Conservation (phyloP, 2,797 vertebrate species). For the Phrynocephalus forsythii region DNA sequence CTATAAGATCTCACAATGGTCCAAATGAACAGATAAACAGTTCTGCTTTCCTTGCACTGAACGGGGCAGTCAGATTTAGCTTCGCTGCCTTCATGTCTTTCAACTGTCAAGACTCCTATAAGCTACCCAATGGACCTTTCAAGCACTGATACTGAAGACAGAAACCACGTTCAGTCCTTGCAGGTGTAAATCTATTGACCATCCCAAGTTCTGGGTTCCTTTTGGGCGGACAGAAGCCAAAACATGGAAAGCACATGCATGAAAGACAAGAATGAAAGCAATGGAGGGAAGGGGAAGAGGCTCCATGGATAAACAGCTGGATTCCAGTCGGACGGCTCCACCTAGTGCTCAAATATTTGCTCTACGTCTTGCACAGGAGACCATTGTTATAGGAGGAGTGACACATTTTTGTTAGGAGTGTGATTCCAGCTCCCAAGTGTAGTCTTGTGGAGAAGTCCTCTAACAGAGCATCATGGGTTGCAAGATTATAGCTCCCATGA, state of each 20-base stretch:
- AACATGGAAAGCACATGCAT: not conserved
- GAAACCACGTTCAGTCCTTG: not conserved
- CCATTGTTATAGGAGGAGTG: too few species aligned
- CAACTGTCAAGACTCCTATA: not conserved
- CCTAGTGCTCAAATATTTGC: conserved; percentile 68
- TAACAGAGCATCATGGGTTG: too few species aligned
- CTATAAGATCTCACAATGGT: not conserved
- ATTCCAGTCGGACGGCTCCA: conserved; percentile 67
- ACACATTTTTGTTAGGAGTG: too few species aligned
- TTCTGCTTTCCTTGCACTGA: not conserved
- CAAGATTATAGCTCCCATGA: too few species aligned
- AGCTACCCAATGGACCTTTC: not conserved
- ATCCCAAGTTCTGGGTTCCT: not conserved
- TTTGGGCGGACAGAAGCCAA: conserved; percentile 32
- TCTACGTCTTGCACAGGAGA: fast-evolving
- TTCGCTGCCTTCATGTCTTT: not conserved
- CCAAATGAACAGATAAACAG: not conserved
- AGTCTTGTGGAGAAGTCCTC: too few species aligned
- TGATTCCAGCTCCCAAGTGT: too few species aligned
- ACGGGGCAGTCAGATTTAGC: not conserved
- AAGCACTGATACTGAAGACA: not conserved
- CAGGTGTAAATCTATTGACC: not conserved
- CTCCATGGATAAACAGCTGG: too few species aligned
- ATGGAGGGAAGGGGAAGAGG: not conserved
- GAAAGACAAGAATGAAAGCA: not conserved